phyloP scores from a whole-genome alignment of 2,888 invertebrate genomes.

The Drosophila anceps region DNA sequence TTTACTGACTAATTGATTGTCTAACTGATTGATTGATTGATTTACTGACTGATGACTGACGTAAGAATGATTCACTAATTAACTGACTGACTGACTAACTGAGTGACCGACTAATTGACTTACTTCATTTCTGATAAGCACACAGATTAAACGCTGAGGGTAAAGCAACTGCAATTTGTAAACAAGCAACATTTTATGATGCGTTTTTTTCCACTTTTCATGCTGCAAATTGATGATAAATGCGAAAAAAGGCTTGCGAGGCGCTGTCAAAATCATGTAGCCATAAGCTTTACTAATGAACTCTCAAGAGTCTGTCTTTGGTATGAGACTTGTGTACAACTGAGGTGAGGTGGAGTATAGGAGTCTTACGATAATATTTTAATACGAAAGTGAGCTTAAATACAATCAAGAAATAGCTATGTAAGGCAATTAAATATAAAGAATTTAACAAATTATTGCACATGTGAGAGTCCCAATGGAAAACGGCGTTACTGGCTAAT shows the following conservation, averaged over 20 bases:
- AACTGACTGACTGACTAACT: background rate
- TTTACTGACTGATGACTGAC: background rate
- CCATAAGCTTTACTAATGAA: background rate
- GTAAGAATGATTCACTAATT: background rate
- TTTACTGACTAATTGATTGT: background rate
- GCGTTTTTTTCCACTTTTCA: background rate
- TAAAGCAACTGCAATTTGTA: background rate
- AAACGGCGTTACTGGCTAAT: too few relatives aligned
- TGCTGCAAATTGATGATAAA: background rate
- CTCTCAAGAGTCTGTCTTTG: background rate
- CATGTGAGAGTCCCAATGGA: background rate
- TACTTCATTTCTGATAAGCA: background rate
- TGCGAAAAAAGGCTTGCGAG: background rate
- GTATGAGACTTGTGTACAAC: background rate
- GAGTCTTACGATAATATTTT: background rate
- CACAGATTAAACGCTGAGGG: background rate
- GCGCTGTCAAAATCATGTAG: background rate
- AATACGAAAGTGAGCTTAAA: background rate
- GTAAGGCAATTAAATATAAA: background rate
- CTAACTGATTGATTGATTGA: background rate
- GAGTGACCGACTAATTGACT: background rate
- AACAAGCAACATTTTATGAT: background rate
- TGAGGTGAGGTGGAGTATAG: too few relatives aligned
- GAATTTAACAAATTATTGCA: background rate
- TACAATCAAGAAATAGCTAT: too few relatives aligned